Evolutionary conservation across 1,140 invertebrate species (phyloP).

Genomic region (Brachionus manjavacas): DNA sequence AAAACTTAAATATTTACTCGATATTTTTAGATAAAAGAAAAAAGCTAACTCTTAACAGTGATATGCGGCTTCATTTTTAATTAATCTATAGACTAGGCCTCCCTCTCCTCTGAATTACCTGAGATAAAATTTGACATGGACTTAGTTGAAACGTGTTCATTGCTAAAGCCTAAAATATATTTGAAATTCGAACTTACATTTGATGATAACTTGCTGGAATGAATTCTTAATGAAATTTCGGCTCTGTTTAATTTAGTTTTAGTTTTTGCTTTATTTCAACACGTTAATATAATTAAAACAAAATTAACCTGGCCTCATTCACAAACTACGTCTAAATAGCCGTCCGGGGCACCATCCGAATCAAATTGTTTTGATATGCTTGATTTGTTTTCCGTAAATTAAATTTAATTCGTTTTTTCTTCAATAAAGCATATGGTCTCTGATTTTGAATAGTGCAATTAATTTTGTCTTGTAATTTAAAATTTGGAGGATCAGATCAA

Average conservation of each 20-base stretch:
- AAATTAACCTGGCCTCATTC: background rate
- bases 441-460: background rate
- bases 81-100: background rate
- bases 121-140: background rate
- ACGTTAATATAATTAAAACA: background rate
- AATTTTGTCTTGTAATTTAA: background rate
- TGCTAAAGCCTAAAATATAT: background rate
- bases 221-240: background rate
- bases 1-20: background rate
- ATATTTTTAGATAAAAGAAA: background rate
- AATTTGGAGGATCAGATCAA: background rate
- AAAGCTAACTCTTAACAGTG: background rate
- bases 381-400: background rate
- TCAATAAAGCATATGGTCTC: background rate
- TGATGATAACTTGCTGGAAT: background rate
- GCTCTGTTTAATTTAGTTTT: background rate
- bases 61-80: background rate
- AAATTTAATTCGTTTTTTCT: background rate
- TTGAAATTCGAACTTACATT: background rate
- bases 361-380: background rate
- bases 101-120: background rate
- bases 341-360: background rate
- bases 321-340: background rate
- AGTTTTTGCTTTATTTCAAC: background rate
- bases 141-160: background rate